Conservation (phyloP, 37 sponge, comb jelly and placozoan species). For the Ianthella basta region DNA sequence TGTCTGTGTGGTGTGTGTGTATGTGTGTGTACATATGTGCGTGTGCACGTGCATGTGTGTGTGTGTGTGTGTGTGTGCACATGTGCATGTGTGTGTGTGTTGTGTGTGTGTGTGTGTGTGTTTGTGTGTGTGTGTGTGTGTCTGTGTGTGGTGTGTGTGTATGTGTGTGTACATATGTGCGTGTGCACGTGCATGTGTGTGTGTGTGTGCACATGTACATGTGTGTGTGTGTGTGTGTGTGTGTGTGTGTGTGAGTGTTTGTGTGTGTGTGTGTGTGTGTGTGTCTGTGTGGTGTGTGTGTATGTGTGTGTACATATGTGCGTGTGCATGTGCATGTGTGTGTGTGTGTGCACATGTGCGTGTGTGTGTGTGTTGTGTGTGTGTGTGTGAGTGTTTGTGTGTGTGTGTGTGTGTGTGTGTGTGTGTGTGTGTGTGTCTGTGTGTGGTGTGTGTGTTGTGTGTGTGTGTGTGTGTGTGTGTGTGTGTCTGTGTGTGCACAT, state of each 20-base stretch:
- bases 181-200: conserved; percentile 41
- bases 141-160: too few relatives aligned
- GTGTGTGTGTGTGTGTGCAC: too few relatives aligned
- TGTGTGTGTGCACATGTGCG: conserved; percentile 17
- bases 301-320: conserved; percentile 14
- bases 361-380: too few relatives aligned
- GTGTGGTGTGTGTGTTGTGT: too few relatives aligned
- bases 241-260: conserved; percentile 29
- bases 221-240: conserved; percentile 37
- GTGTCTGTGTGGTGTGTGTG: conserved; percentile 39
- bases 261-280: conserved; percentile 41
- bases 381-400: too few relatives aligned
- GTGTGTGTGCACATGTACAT: conserved; percentile 29
- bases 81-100: too few relatives aligned
- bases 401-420: too few relatives aligned
- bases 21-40: too few relatives aligned
- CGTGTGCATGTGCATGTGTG: not conserved
- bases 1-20: too few relatives aligned
- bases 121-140: conserved; percentile 42
- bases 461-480: conserved; percentile 10
- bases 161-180: not conserved
- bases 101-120: too few relatives aligned
- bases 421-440: too few relatives aligned
- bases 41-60: too few relatives aligned
- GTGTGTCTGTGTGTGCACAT: not conserved